Base-by-base conservation (phyloP, 2,797 vertebrate genomes). In the Falco biarmicus region DNA sequence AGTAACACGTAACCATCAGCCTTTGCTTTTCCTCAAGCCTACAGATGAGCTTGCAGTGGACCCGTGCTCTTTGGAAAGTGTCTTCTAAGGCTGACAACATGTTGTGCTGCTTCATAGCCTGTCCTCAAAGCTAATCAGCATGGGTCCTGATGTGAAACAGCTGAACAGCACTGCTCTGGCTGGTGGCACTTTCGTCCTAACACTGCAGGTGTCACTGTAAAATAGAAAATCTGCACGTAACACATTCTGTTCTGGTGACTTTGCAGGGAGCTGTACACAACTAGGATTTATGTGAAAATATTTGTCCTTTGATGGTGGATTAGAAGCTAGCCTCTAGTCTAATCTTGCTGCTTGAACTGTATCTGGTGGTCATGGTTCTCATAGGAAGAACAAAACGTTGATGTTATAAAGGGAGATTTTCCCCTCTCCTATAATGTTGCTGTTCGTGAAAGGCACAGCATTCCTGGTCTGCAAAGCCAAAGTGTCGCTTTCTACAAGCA, bases 201-300 rank as follows among this genome's bases (percentile, higher is more conserved):
- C 75, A 80, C 96, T 87, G 94, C 82, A 96, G 94, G 87, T 96
- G 95, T 95, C 97, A 96, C 94, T 97, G 57, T 93, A 54, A 96
- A 96, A 95, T 90, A 96, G 90, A 95, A 95, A 93, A 97, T 94
- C 85, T 65, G 47, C 22, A 11, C 15, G 1, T 19, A 57, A 13
- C 31, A 65, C n/a, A 29, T n/a, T 68, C n/a, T 68, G 7, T 41
- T 64, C 50, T 26, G 37, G 32, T 71, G 56, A 34, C 48, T 80
- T 95, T 85, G 61, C 75, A 63, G 39, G 15, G 7, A 8, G 13
- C 54, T 25, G 25, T 14, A 14, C 13, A 9, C 51, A 48, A 6
- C 20, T 41, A 29, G 18, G 31, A 43, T 59, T 87, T 71, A 60
- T 7, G 5, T 25, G 60, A 80, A 86, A 95, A 26, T 54, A 15